A percentile compares a stretch with the other conserved stretches of the same genome.
phyloP scores from a whole-genome alignment of 2,113 vertebrate species.

The Uria lomvia region DNA sequence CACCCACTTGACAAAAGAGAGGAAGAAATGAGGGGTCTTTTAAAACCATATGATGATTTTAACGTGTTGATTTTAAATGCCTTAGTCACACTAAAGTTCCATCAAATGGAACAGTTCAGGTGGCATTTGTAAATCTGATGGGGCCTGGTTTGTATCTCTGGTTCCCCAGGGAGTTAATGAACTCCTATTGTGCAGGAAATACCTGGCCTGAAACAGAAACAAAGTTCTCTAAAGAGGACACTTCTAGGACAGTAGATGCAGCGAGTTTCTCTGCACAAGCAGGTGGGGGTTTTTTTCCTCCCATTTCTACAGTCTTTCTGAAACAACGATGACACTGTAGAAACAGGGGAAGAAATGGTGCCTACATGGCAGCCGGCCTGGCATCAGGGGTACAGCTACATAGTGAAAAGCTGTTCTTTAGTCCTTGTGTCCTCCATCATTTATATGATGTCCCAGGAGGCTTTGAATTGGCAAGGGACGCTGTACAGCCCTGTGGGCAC shows the following conservation, averaged over 20 bases:
- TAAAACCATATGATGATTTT: not conserved
- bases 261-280: not conserved
- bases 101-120: not conserved
- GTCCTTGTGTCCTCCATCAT: not conserved
- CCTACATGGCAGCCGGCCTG: not conserved
- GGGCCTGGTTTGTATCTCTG: not conserved
- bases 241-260: not conserved
- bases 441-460: not conserved
- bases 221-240: not conserved
- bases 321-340: not conserved
- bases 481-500: not conserved
- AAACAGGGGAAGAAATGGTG: not conserved
- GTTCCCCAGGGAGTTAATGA: not conserved
- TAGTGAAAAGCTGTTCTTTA: not conserved
- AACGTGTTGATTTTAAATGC: not conserved
- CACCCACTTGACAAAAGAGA: not conserved
- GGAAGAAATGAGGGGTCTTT: not conserved
- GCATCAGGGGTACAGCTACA: not conserved
- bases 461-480: not conserved
- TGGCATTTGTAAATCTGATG: not conserved
- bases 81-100: not conserved
- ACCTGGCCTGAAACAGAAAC: conserved; percentile 7
- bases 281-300: not conserved
- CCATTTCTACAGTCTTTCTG: not conserved
- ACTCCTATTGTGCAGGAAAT: not conserved